These are phyloP conservation scores for Euglossa dilemma DNA, from an alignment of 1,140 invertebrate genomes.

Conservation along the genomic window DNA sequence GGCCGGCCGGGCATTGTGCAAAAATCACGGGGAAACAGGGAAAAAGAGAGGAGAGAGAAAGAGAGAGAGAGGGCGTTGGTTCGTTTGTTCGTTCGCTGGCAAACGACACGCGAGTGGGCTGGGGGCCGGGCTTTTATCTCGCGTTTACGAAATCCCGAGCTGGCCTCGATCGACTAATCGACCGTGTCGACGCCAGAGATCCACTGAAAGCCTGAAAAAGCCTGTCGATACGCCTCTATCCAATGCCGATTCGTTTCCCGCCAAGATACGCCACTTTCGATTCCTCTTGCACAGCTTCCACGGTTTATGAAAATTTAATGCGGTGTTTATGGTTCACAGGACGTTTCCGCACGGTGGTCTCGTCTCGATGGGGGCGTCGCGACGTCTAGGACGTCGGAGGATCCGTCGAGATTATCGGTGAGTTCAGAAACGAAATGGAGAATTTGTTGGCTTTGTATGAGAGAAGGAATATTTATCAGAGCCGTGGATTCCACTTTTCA, in stretches of 20 bases:
- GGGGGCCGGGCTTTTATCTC: constrained; percentile 59
- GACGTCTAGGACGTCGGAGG: too few relatives aligned
- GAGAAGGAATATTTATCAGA: too few relatives aligned
- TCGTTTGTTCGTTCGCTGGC: constrained; percentile 54
- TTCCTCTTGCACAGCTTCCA: too few relatives aligned
- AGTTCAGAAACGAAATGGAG: too few relatives aligned
- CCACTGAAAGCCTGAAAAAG: constrained; percentile 52
- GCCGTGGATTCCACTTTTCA: too few relatives aligned
- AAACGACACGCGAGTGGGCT: constrained; percentile 41
- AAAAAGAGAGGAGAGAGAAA: constrained; percentile 47
- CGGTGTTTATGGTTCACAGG: too few relatives aligned
- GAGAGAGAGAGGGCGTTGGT: constrained; percentile 5
- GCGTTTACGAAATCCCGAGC: constrained; percentile 64
- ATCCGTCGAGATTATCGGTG: too few relatives aligned
- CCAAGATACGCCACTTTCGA: constrained; percentile 21
- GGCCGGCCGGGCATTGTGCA: constrained; percentile 76
- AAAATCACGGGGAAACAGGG: constrained; percentile 75
- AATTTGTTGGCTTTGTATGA: too few relatives aligned
- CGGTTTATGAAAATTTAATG: too few relatives aligned
- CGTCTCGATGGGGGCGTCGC: too few relatives aligned
- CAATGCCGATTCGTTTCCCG: background rate
- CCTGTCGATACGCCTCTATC: constrained; percentile 38
- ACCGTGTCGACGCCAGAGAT: constrained; percentile 64
- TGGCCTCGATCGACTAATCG: constrained; percentile 66
- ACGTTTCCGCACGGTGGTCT: too few relatives aligned